A percentile compares a stretch with the other conserved stretches of the same genome.
Conservation (phyloP, 2,797 vertebrate species). For the Pseudochromis fuscus region DNA sequence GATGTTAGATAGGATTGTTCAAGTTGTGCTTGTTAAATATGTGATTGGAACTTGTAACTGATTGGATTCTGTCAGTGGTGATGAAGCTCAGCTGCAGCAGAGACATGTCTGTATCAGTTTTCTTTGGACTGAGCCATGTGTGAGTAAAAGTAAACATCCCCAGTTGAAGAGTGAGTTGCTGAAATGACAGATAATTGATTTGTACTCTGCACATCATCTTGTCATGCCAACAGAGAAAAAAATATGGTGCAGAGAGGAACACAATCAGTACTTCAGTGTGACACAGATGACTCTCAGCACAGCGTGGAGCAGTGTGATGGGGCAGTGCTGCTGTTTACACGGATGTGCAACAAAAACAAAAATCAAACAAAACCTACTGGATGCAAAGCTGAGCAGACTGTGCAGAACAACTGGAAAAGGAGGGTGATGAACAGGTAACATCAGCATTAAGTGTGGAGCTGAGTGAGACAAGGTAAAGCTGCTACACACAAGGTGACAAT, state of each 20-base stretch:
- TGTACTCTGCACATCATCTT: constrained; percentile 28
- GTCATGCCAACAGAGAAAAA: constrained; percentile 32
- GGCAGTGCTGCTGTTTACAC: constrained; percentile 28
- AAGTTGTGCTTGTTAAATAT: not conserved
- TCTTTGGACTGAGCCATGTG: not conserved
- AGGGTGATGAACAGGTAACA: constrained; percentile 6
- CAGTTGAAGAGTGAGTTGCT: constrained; percentile 7
- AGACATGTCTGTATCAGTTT: not conserved
- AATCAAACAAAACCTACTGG: constrained; percentile 14
- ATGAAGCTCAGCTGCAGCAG: not conserved
- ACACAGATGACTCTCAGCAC: constrained; percentile 24
- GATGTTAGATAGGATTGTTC: not conserved
- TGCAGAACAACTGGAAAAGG: not conserved
- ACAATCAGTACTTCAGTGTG: constrained; percentile 31
- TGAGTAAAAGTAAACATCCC: constrained; percentile 28
- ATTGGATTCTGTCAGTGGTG: constrained; percentile 13
- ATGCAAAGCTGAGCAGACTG: not conserved
- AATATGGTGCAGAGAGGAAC: constrained; percentile 32
- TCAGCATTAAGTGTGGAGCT: constrained; percentile 1
- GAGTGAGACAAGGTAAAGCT: not conserved
- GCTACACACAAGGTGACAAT: not conserved
- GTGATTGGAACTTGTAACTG: not conserved
- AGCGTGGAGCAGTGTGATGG: constrained; percentile 20
- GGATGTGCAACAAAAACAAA: constrained; percentile 30
- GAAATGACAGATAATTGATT: constrained; percentile 41